Conservation (phyloP, 1,140 invertebrate genomes). For the Chlorops oryzae region DNA sequence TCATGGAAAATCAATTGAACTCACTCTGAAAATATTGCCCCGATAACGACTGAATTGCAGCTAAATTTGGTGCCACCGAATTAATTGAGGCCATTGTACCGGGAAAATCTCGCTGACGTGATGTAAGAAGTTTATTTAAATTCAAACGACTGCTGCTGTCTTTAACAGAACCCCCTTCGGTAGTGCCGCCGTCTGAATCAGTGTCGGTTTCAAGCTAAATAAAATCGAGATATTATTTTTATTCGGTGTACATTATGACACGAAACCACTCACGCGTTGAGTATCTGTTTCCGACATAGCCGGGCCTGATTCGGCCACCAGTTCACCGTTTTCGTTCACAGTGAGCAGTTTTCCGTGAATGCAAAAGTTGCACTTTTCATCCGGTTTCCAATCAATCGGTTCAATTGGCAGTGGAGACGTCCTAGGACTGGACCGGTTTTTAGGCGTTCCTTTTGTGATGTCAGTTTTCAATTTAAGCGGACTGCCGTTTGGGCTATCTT, state of each 20-base stretch:
- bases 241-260: slow-evolving; percentile 5
- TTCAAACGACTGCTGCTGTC: background rate
- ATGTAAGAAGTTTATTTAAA: slow-evolving; percentile 33
- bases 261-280: slow-evolving; percentile 16
- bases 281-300: slow-evolving; percentile 22
- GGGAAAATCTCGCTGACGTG: slow-evolving; percentile 19
- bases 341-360: slow-evolving; percentile 66
- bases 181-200: slow-evolving; percentile 35
- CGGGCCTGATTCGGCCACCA: slow-evolving; percentile 43
- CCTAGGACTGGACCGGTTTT: background rate
- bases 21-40: slow-evolving; percentile 9
- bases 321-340: slow-evolving; percentile 45
- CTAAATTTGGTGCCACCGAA: slow-evolving; percentile 44
- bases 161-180: slow-evolving; percentile 7
- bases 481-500: slow-evolving; percentile 16
- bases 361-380: slow-evolving; percentile 83
- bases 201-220: slow-evolving; percentile 45
- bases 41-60: slow-evolving; percentile 15
- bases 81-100: slow-evolving; percentile 47
- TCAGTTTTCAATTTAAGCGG: slow-evolving; percentile 4
- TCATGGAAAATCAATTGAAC: background rate
- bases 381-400: slow-evolving; percentile 75
- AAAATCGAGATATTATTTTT: slow-evolving; percentile 7
- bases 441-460: no score
- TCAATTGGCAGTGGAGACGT: slow-evolving; percentile 43